A percentile compares a stretch with the other conserved stretches of the same genome.
Evolutionary conservation across 2,797 vertebrate species (phyloP).

Genomic region (Eremophila alpestris): DNA sequence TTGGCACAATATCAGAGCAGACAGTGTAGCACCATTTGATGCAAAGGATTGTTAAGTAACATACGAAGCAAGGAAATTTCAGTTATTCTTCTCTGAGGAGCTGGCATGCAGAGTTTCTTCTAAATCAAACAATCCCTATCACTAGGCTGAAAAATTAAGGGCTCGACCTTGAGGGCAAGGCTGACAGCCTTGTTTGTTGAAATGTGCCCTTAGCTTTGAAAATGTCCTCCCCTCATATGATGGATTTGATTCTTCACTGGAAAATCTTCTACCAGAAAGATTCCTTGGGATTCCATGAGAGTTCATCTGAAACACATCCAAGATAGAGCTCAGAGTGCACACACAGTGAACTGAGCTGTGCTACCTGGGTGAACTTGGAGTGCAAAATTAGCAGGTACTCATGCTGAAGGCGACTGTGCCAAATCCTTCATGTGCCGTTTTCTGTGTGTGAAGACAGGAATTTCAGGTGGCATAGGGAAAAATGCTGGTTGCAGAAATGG

Average conservation of each 20-base stretch:
- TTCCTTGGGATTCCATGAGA: slow-evolving; percentile 1
- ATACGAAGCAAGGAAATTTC: background rate
- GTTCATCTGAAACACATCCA: slow-evolving; percentile 29
- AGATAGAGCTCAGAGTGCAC: background rate
- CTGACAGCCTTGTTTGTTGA: background rate
- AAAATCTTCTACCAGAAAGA: slow-evolving; percentile 40
- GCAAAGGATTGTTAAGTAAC: background rate
- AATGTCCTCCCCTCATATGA: background rate
- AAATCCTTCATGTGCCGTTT: background rate
- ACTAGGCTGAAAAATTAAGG: background rate
- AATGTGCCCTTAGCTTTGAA: background rate
- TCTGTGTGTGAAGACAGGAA: background rate
- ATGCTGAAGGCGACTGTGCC: background rate
- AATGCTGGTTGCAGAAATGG: background rate
- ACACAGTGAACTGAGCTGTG: background rate
- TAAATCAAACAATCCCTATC: background rate
- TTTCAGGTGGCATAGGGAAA: slow-evolving; percentile 29
- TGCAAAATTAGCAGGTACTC: slow-evolving; percentile 1
- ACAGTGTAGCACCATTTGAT: background rate
- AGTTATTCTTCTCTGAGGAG: background rate
- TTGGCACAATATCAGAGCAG: background rate
- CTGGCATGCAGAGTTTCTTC: background rate
- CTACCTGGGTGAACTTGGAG: background rate
- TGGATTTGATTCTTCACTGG: slow-evolving; percentile 29
- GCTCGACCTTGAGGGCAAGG: background rate